Evolutionary conservation across 2,888 invertebrate genomes (phyloP), one percentile per base, ranked within the genome.

Genomic region (Mythimna albipuncta): DNA sequence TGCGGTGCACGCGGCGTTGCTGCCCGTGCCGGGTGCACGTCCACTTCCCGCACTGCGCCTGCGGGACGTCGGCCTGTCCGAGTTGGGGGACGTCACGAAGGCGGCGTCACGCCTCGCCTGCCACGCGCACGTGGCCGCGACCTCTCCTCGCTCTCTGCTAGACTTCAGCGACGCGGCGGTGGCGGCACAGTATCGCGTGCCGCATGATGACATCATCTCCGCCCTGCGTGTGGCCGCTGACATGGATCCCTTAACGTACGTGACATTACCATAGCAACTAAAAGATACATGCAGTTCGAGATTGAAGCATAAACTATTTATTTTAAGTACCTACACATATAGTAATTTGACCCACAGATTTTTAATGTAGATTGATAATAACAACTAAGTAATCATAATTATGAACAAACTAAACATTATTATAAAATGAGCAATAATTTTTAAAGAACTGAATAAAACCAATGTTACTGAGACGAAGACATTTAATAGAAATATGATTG

Each of bases 21-120:
- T 86, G 68, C 78, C 85, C n/a, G 79, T 92, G 77, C 86, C 91
- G n/a, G 88, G 87, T 19, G 81, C 86, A 44, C 75, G 74, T 75
- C 90, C 71, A 81, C 92, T 90, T 52, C 86, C 77, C 71, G 84
- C 89, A 68, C 89, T 88, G 16, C 72, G 75, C 47, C 90, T 94
- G 79, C 91, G 92, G 57, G 93, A 93, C 78, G 86, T 84, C 57
- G 93, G 93, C 6, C 88, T 95, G 4, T 91, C 90, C 79, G 92
- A 91, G 79, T 85, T 93, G 16, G 93, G 93, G 6, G 93, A 93
- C 82, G 91, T 90, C 47, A 85, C 89, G 68, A 91, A 92, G 63
- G 88, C 92, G 4, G 70, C 88, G 73, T 32, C 32, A 32, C 91
- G 91, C 70, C 91, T 94, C 69, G 83, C 89, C 54, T 94, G 94